Evolutionary conservation across 2,888 invertebrate species (phyloP).

Genomic region (Leptopterna dolabrata): DNA sequence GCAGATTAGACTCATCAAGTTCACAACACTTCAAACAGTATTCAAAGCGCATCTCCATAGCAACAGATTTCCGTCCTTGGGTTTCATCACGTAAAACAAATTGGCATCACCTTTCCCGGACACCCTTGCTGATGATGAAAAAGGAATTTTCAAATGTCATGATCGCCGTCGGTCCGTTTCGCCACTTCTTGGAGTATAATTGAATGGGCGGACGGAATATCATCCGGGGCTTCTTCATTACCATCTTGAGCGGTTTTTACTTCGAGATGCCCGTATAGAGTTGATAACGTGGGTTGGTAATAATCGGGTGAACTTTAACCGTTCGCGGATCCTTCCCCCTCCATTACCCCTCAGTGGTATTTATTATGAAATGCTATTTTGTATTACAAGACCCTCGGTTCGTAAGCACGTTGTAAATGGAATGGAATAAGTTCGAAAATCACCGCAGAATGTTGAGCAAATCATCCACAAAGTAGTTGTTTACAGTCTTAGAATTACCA

Average conservation of each 20-base stretch:
- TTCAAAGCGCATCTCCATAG: neutral
- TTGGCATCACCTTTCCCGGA: neutral
- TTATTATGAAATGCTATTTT: neutral
- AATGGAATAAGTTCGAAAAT: neutral
- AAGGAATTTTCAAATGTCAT: neutral
- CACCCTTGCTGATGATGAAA: neutral
- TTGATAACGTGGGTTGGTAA: neutral
- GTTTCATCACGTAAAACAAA: neutral
- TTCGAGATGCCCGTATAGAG: neutral
- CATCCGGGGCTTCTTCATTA: neutral
- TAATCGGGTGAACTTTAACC: slow-evolving; percentile 8
- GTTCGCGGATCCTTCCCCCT: neutral
- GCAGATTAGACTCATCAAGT: too few relatives aligned
- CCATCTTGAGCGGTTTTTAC: neutral
- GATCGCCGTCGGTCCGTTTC: neutral
- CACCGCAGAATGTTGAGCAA: neutral
- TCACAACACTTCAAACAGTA: neutral
- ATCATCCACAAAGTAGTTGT: neutral
- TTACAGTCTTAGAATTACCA: neutral
- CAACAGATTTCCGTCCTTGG: neutral
- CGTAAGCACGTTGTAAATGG: neutral
- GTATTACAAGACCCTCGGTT: neutral
- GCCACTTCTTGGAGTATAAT: neutral
- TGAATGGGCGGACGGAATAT: neutral
- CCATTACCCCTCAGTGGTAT: neutral